Evolutionary conservation across 2,888 invertebrate genomes (phyloP), one percentile per base, ranked within the genome.

Genomic region (Drosophila macrospina): DNA sequence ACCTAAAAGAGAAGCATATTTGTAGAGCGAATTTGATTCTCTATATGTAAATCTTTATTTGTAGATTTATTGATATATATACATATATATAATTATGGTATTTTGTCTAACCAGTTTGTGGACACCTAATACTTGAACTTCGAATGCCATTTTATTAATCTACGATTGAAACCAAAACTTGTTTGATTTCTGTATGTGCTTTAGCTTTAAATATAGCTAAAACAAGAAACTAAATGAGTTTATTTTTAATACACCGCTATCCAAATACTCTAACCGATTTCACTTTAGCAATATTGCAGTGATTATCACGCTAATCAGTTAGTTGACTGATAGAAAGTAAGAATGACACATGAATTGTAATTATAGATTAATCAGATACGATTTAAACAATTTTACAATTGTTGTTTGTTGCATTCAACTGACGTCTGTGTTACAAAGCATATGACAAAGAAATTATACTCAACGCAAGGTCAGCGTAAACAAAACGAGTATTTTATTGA

Each of bases 101-200:
- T 24, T 28, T 37, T 34, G 8, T 13, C 16, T 47, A 74, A 76
- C 76, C 45, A n/a, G 76, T 74, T 68, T 45, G 11, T n/a, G 5
- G 36, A 28, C 24, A 50, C 28, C 42, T 39, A 50, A 61, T 54
- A 61, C 54, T 62, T 66, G 32, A 45, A 37, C 37, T 60, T 56
- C n/a, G 30, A 63, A 59, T 71, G 67, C 13, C 68, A 26, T 66
- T 45, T 56, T 57, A 44, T 57, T 72, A 42, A 76, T 56, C 6
- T 47, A 26, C 32, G 59, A 37, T 57, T 59, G 20, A 45, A 16
- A 28, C 7, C 16, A 47, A 86, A 82, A 82, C 82, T 86, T 78
- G 78, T 80, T 82, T 79, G 54, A n/a, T 7, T 34, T 8, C 16
- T 30, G 20, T 45, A 8, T 7, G 57, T 41, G 11, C 26, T 51